A percentile compares a stretch with the other conserved stretches of the same genome.
These are phyloP conservation scores for Pocota personata DNA, from an alignment of 2,888 invertebrate genomes.

Conservation along the genomic window DNA sequence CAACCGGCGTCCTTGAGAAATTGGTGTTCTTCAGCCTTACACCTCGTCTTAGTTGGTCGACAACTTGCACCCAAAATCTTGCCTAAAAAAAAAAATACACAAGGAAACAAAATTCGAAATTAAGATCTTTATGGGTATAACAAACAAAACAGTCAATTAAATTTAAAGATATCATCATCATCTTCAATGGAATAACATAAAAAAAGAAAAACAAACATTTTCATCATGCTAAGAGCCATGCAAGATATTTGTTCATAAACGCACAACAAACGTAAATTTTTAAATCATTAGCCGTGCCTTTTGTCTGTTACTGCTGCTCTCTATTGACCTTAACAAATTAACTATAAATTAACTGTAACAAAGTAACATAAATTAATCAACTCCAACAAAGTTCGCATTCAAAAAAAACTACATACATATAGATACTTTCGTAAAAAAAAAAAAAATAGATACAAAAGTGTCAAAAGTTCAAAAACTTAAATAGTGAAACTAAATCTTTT, in stretches of 20 bases:
- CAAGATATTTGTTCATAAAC: conserved; percentile 44
- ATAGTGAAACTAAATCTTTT: conserved; percentile 33
- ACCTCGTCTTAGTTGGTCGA: conserved; percentile 94
- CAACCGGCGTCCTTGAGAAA: conserved; percentile 89
- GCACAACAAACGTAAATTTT: conserved; percentile 38
- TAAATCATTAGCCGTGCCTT: conserved; percentile 48
- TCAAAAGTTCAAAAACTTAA: conserved; percentile 22
- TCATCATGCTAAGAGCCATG: conserved; percentile 62
- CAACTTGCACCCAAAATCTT: conserved; percentile 97
- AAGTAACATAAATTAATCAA: conserved; percentile 42
- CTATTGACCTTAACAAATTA: conserved; percentile 55
- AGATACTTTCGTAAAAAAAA: conserved; percentile 20
- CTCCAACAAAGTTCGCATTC: conserved; percentile 48
- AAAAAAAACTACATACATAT: conserved; percentile 12
- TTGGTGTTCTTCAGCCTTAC: conserved; percentile 96
- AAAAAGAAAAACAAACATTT: conserved; percentile 23
- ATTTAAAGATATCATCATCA: conserved; percentile 28
- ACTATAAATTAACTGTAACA: conserved; percentile 33
- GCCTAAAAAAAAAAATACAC: conserved; percentile 86
- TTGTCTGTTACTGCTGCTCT: conserved; percentile 9
- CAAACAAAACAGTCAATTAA: conserved; percentile 52
- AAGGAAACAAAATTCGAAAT: conserved; percentile 11
- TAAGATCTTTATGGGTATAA: conserved; percentile 15
- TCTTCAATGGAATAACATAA: conserved; percentile 51
- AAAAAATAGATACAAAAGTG: conserved; percentile 9